Conservation (phyloP, 2,113 vertebrate genomes). For the Labeo rohita region DNA sequence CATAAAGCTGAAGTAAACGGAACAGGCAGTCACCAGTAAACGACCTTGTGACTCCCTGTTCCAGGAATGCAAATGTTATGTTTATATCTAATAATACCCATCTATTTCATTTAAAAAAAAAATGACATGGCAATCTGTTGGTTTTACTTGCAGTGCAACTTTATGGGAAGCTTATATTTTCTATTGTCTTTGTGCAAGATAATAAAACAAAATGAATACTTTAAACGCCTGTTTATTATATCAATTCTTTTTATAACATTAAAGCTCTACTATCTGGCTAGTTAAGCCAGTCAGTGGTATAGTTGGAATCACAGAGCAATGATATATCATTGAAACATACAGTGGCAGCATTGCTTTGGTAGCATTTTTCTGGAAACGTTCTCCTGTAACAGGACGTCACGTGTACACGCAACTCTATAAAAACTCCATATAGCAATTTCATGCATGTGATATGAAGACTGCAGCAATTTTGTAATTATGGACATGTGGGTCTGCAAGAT, state of each 20-base stretch:
- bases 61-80: constrained; percentile 5
- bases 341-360: not conserved
- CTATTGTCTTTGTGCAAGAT: not conserved
- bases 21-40: not conserved
- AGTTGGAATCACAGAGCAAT: not conserved
- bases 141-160: not conserved
- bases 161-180: not conserved
- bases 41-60: constrained; percentile 36
- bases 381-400: not conserved
- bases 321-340: not conserved
- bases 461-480: not conserved
- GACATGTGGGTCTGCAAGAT: not conserved
- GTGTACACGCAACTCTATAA: not conserved
- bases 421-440: constrained; percentile 4
- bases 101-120: not conserved
- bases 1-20: not conserved
- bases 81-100: constrained; percentile 28
- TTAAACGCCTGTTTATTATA: not conserved
- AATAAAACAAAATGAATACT: not conserved
- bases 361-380: constrained; percentile 67
- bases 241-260: not conserved
- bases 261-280: not conserved
- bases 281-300: not conserved
- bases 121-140: not conserved
- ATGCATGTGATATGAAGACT: not conserved